Base-by-base conservation (phyloP, 2,888 invertebrate genomes). In the Nemotelus pantherinus region DNA sequence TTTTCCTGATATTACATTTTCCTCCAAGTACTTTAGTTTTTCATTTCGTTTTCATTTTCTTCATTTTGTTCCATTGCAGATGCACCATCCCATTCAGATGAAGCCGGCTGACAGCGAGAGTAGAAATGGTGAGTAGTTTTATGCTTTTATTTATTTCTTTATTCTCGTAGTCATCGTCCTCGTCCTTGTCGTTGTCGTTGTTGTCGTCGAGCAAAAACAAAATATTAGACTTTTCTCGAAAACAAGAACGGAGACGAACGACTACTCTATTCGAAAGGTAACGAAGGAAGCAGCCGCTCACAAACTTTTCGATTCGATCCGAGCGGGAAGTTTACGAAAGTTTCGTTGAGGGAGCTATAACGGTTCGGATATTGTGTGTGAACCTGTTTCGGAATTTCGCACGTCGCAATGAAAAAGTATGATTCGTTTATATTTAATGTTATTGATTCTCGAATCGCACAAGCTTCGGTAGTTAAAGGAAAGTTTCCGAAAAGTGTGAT, bases 71-170 rank as follows among this genome's bases (percentile, higher is more conserved):
- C 86, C 85, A 81, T 93, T 93, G 80, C 93, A 97, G 97, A 99
- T 99, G 98, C 97, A 98, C 88, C 98, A 98, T 90, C 98, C 98
- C 77, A 97, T 99, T 85, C 98, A 99, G 89, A 98, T 99, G 98
- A 99, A 99, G 88, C 98, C 99, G 80, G 99, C 99, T 84, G 99
- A 99, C 89, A 97, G 96, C 88, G 99, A 99, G 90, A 99, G 98
- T 87, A 93, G 98, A 91, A 98, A 98, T 88, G 98, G 98, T 98
- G 88, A 95, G 96, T 93, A 80, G 63, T 79, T 80, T 25, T 25
- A 25, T 25, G 25, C 25, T 25, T 25, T 25, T 25, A 25, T 25
- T 25, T 25, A 25, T 77, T 77, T 78, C 77, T 60, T 70, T 63
- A 78, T 45, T 70, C 55, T 71, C 48, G 65, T 44, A 78, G 70